These are phyloP conservation scores for Stigmatopora argus DNA, from an alignment of 2,113 vertebrate genomes.

Conservation along the genomic window DNA sequence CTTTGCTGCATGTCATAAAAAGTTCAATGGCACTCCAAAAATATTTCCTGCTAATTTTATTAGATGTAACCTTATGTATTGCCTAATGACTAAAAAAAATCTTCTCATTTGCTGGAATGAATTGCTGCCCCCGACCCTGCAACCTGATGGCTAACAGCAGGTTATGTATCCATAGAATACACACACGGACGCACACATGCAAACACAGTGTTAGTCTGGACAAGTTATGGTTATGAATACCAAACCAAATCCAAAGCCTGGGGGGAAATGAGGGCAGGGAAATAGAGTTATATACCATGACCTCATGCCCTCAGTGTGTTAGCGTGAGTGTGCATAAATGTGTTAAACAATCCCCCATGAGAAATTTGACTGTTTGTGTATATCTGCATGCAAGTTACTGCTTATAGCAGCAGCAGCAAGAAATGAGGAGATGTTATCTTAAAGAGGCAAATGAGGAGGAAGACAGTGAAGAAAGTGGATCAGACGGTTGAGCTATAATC, in stretches of 20 bases:
- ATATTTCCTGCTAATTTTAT: no score
- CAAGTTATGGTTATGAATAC: constrained; percentile 64
- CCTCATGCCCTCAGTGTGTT: constrained; percentile 46
- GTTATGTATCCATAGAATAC: constrained; percentile 11
- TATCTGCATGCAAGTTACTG: constrained; percentile 11
- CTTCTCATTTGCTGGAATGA: no score
- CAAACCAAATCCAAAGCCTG: constrained; percentile 54
- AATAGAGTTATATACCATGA: constrained; percentile 62
- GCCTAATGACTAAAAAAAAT: no score
- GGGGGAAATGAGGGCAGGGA: constrained; percentile 59
- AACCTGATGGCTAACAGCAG: neutral
- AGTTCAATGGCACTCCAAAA: no score
- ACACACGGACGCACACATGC: neutral
- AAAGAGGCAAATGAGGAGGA: constrained; percentile 9
- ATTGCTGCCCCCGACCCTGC: no score
- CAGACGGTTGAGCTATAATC: constrained; percentile 5
- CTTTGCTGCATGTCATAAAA: no score
- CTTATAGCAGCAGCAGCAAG: constrained; percentile 23
- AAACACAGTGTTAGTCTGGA: constrained; percentile 3
- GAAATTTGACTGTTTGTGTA: constrained; percentile 9
- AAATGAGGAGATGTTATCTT: constrained; percentile 18
- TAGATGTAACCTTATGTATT: no score
- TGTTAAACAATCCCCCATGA: constrained; percentile 4
- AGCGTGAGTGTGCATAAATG: constrained; percentile 1
- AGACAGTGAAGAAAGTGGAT: neutral